These are phyloP conservation scores for Spodoptera exigua DNA, from an alignment of 2,888 invertebrate species.

Conservation along the genomic window DNA sequence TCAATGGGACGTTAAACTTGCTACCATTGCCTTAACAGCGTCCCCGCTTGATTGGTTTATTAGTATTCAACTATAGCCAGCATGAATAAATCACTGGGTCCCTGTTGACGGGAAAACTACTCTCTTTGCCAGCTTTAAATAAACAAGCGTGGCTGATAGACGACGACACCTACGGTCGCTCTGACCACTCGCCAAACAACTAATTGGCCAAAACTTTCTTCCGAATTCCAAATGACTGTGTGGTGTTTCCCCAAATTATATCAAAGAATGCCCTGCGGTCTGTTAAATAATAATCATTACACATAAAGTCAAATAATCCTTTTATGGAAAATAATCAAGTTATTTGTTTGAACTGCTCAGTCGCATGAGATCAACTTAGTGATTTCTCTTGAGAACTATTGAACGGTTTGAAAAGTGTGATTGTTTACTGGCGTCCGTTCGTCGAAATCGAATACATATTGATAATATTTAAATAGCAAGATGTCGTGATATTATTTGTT, in stretches of 20 bases:
- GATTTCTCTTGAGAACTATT: no score
- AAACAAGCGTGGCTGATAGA: constrained; percentile 72
- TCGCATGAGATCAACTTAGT: no score
- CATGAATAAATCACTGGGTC: constrained; percentile 75
- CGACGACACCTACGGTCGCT: constrained; percentile 63
- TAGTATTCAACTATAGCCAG: constrained; percentile 72
- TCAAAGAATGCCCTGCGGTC: constrained; percentile 54
- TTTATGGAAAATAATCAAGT: constrained; percentile 3
- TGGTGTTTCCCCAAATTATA: constrained; percentile 74
- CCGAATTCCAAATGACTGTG: constrained; percentile 67
- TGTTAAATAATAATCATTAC: constrained; percentile 36
- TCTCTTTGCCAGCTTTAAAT: constrained; percentile 71
- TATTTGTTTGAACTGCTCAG: no score
- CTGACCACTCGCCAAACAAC: constrained; percentile 67
- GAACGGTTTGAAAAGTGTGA: no score
- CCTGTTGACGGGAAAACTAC: constrained; percentile 72
- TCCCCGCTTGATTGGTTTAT: constrained; percentile 60
- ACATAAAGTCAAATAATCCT: constrained; percentile 29
- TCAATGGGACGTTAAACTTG: constrained; percentile 25
- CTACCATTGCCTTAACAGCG: constrained; percentile 27
- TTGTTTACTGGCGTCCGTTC: background rate
- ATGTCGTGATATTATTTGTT: constrained; percentile 58
- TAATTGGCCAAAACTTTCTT: constrained; percentile 68
- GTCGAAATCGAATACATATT: constrained; percentile 26
- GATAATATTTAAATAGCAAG: constrained; percentile 34